These are phyloP conservation scores for Rhagoletis zephyria DNA, from an alignment of 1,140 invertebrate genomes.

Conservation along the genomic window DNA sequence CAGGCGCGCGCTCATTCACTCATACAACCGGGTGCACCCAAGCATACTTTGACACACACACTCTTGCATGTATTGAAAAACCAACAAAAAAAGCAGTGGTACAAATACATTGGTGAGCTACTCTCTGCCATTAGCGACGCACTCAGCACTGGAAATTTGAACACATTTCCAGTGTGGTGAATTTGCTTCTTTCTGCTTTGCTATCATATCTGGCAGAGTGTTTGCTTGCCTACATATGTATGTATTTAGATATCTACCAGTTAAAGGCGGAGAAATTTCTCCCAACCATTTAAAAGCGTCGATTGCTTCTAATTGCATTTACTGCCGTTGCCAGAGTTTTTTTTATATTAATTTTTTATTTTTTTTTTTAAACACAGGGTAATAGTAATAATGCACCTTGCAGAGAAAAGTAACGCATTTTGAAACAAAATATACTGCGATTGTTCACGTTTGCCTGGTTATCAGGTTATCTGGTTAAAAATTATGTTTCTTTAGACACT, in stretches of 20 bases:
- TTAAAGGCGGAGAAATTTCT: constrained; percentile 16
- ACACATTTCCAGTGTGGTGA: constrained; percentile 30
- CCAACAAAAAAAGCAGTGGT: too few species aligned
- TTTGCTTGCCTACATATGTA: not conserved
- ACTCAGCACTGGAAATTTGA: not conserved
- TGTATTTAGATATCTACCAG: not conserved
- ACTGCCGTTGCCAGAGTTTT: not conserved
- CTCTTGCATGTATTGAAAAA: not conserved
- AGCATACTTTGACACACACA: not conserved
- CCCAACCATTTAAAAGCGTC: constrained; percentile 37
- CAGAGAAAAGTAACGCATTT: not conserved
- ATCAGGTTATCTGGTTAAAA: too few species aligned
- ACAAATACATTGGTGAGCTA: not conserved
- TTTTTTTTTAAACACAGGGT: too few species aligned
- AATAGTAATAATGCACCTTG: not conserved
- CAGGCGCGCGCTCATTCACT: not conserved
- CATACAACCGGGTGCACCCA: not conserved
- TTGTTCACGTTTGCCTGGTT: too few species aligned
- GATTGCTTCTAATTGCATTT: constrained; percentile 51
- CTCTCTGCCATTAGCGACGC: not conserved
- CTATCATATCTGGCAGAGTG: not conserved
- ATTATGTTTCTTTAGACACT: too few species aligned
- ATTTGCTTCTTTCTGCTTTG: not conserved
- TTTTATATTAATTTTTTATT: too few species aligned
- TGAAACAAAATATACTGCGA: too few species aligned